Evolutionary conservation across 64 coral and sea anemone species (phyloP), one percentile per base, ranked within the genome.

Genomic region (Cladopsammia gracilis): DNA sequence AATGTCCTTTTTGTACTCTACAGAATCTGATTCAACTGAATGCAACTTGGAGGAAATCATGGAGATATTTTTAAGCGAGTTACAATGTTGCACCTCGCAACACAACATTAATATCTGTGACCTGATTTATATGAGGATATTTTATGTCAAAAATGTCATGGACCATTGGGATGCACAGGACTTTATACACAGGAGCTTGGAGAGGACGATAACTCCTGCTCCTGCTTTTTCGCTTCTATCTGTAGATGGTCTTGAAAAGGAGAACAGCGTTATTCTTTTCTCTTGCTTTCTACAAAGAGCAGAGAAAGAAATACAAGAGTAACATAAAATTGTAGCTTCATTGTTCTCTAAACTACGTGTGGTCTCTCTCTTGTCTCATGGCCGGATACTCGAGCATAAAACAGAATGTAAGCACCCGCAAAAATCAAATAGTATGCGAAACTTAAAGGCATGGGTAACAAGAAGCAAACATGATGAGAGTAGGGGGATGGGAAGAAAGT

Each of bases 91-190:
- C 51, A 86, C 62, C 16, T 61, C 72, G 34, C 71, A 93, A 23
- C 14, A 93, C 60, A 24, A 58, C 42, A 48, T 86, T 1, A 25
- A 18, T 3, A 25, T 87, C 13, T 50, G 13, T 43, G 20, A 86
- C 68, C 59, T 93, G 52, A 77, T 87, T 48, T 76, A 75, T 10
- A 52, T 86, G 70, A 93, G 82, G 48, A 87, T 93, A 93, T 93
- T 87, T 68, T 93, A 93, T 47, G 71, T 93, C 68, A 87, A 78
- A 70, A 58, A 73, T n/a, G 20, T 87, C 5, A 77, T 52, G 57
- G 47, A 77, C 43, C 46, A 49, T 46, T 79, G 53, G 77, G 44
- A 77, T 43, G 23, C 84, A 70, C 62, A 25, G 50, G 82, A 75
- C 18, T 93, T 46, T 53, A 74, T 87, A 44, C 24, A 48, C 15